These are phyloP conservation scores for Ormyrus labotus DNA, from an alignment of 2,888 invertebrate genomes.

Conservation along the genomic window DNA sequence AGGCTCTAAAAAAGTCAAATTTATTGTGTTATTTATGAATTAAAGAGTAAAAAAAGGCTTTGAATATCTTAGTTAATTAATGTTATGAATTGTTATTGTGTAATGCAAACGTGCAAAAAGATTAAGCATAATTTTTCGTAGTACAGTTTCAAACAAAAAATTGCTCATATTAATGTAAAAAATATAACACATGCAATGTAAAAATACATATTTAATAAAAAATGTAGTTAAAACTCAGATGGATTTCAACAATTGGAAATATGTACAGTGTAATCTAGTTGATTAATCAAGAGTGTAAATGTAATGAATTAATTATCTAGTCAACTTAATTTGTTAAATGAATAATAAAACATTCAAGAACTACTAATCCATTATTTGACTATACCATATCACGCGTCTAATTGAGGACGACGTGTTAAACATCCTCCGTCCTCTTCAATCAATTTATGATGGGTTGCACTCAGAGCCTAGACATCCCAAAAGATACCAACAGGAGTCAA, in stretches of 20 bases:
- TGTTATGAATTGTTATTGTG: slow-evolving; percentile 9
- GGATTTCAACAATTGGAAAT: no score
- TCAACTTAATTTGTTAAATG: background rate
- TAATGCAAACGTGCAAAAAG: background rate
- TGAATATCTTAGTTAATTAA: background rate
- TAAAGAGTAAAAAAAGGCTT: background rate
- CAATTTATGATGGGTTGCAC: slow-evolving; percentile 89
- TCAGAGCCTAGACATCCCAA: slow-evolving; percentile 81
- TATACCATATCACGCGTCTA: slow-evolving; percentile 53
- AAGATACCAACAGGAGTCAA: slow-evolving; percentile 49
- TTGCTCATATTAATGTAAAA: no score
- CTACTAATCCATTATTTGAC: slow-evolving; percentile 40
- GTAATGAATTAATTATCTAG: slow-evolving; percentile 1
- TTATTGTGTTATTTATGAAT: slow-evolving; percentile 3
- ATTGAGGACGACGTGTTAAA: slow-evolving; percentile 64
- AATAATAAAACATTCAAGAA: slow-evolving; percentile 26
- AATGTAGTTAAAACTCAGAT: no score
- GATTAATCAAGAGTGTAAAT: background rate
- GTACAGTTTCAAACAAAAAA: no score
- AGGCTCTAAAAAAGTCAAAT: slow-evolving; percentile 75
- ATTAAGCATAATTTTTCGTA: no score
- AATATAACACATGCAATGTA: no score
- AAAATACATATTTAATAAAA: background rate
- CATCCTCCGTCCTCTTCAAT: slow-evolving; percentile 80
- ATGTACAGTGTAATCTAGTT: background rate